Base-by-base conservation (phyloP, 1,140 invertebrate genomes). In the Apis laboriosa region DNA sequence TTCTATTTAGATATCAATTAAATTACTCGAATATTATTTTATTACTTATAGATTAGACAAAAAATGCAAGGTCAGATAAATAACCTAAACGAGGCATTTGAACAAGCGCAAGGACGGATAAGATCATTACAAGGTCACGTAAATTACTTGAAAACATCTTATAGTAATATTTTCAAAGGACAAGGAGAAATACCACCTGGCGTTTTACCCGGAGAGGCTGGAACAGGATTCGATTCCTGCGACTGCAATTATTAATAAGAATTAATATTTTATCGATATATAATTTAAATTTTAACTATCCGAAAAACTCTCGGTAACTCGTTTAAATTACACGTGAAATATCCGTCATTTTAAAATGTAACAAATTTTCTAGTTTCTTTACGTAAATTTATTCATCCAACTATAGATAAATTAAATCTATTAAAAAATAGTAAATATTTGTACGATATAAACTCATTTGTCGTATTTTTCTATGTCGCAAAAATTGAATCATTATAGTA, bases 61-160 rank as follows among this genome's bases (percentile, higher is more conserved):
- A 96, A 96, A 81, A 96, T 96, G 95, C 95, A 96, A 85, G 94
- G 95, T 77, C 96, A 97, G 90, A 96, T 96, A 68, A 95, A 95
- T 82, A 95, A 96, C 64, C 86, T 96, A 70, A 96, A 95, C 79
- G 96, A 96, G 77, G 96, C 96, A 85, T 96, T 96, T 79, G 95
- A 96, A 73, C 95, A 96, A 86, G 96, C 96, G 4, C 96, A 96
- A 87, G 93, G 95, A 73, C 92, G 96, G 9, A 95, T 96, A 61
- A 93, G 95, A 74, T 95, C 95, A 1, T 90, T 97, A 12, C 96
- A 96, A 85, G 95, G 94, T 0, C 96, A 96, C 66, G 95, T 96
- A 1, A 95, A 96, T 84, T 95, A 95, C 71, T 90, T 96, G 8
- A 95, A 96, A 85, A 95, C 94, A 56, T 95, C 96, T 0, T 94